Evolutionary conservation across 2,888 invertebrate genomes (phyloP), one percentile per base, ranked within the genome.

Genomic region (Watsonalla cultraria): DNA sequence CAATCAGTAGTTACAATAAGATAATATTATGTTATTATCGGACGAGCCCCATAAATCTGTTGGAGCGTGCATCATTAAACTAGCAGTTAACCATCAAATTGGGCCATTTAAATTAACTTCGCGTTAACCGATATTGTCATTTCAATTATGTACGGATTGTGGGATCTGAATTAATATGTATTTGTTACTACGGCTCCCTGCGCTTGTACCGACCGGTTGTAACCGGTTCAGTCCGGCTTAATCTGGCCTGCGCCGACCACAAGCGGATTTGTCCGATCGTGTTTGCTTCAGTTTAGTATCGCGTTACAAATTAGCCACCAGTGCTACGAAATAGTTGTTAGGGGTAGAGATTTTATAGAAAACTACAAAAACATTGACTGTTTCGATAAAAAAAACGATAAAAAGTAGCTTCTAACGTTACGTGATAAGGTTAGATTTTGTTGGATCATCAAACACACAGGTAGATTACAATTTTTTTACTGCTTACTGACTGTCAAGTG

Each of bases 81-180:
- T 66, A 61, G 56, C 69, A 69, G 70, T 67, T 62, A 66, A 62
- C 71, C 65, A 69, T 74, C 72, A 74, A 71, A 75, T 70, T 63
- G 65, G 65, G 70, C 68, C 61, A 64, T 70, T 74, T 68, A 76
- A 76, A 79, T 79, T 77, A 76, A 71, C 65, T 72, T 61, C 46
- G 60, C 63, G 58, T 62, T 65, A 66, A 66, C 74, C 68, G 62
- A 70, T 72, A 69, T 73, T 69, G 67, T 66, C 66, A 59, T 73
- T 78, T 72, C 66, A 77, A 77, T 74, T 71, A 74, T 64, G 64
- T 59, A 59, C 52, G 64, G 65, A 68, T 69, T 71, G 49, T 66
- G 58, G 64, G 61, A 53, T 54, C 49, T 55, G 60, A 73, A 73
- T 71, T 73, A 69, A 75, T 71, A 69, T 68, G 71, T 67, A 69